Percentiles rank a stretch among this genome's conserved stretches.
Conservation (phyloP, 2,888 invertebrate species). For the Pristionchus arcanus region DNA sequence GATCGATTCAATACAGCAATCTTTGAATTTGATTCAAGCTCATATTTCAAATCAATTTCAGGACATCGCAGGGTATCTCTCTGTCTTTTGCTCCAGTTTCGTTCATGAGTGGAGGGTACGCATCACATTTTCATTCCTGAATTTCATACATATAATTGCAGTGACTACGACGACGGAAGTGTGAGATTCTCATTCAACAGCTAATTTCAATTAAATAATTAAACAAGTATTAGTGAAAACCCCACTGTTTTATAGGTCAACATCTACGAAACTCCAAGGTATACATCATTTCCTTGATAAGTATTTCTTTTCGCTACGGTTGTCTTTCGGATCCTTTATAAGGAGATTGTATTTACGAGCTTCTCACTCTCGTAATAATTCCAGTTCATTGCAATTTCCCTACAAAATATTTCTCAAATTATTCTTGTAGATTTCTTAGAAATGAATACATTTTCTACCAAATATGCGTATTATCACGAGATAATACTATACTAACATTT, state of each 20-base stretch:
- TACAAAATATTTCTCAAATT: too few species aligned
- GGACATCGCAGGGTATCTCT: not conserved
- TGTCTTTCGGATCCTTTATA: too few species aligned
- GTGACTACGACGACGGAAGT: slow-evolving; percentile 6
- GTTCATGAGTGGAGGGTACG: slow-evolving; percentile 12
- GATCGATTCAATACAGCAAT: not conserved
- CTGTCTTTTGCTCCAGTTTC: not conserved
- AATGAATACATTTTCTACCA: too few species aligned
- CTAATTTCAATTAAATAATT: not conserved
- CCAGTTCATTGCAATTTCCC: too few species aligned
- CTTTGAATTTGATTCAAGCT: not conserved
- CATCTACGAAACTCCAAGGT: not conserved
- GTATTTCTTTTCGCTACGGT: too few species aligned
- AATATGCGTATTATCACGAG: too few species aligned
- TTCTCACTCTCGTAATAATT: too few species aligned
- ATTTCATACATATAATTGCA: not conserved
- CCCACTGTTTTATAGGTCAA: not conserved
- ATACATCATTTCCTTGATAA: too few species aligned
- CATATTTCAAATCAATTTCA: not conserved
- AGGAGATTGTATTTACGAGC: too few species aligned
- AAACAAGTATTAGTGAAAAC: not conserved
- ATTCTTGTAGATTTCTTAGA: too few species aligned
- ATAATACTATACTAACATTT: too few species aligned
- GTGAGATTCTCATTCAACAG: not conserved
- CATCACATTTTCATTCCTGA: not conserved